Conservation (phyloP, 2,113 vertebrate genomes). For the Upupa epops region DNA sequence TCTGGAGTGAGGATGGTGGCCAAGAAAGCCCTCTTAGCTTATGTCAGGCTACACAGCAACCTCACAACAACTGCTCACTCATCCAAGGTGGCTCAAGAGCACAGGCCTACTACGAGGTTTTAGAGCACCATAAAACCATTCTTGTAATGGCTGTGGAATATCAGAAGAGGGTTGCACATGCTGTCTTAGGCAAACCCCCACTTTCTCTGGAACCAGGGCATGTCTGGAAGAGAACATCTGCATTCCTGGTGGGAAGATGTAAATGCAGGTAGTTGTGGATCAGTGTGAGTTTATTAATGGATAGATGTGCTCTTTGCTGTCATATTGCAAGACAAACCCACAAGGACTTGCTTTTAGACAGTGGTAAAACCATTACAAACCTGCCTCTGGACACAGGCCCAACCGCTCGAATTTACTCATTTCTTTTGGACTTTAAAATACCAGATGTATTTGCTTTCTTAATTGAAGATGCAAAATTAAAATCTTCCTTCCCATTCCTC, state of each 20-base stretch:
- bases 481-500: constrained; percentile 16
- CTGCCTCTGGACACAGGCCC: background rate
- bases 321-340: background rate
- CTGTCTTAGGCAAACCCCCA: background rate
- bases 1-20: background rate
- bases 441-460: constrained; percentile 40
- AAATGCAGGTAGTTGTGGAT: background rate
- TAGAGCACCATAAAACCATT: background rate
- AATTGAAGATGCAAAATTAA: constrained; percentile 27
- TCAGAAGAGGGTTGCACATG: background rate
- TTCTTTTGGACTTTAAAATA: constrained; percentile 45
- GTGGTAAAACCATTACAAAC: background rate
- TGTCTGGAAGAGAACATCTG: background rate
- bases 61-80: background rate
- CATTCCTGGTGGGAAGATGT: background rate
- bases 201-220: background rate
- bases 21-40: background rate
- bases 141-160: background rate
- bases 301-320: background rate
- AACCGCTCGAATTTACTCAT: background rate
- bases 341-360: background rate
- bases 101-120: background rate
- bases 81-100: background rate
- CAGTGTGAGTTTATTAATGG: background rate
- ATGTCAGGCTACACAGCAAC: rapidly evolving